Evolutionary conservation across 1,140 invertebrate species (phyloP).

Genomic region (Neuroterus valhalla): DNA sequence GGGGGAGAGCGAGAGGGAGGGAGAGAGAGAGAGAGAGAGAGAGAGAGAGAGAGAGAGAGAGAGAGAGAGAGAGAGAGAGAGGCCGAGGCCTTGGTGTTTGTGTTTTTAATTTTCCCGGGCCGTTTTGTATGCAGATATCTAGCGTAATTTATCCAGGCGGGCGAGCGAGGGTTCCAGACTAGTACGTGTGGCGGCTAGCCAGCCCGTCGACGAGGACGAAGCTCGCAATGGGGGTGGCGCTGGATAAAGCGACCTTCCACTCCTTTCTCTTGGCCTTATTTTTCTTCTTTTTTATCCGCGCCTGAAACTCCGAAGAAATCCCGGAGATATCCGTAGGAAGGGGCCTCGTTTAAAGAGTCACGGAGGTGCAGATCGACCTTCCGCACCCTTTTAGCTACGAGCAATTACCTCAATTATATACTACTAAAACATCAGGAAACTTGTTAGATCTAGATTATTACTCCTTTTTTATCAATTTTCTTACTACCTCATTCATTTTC

Average conservation of each 20-base stretch:
- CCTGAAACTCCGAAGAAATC: slow-evolving; percentile 17
- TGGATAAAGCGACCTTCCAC: slow-evolving; percentile 11
- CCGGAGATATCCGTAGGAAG: neutral
- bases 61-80: no score
- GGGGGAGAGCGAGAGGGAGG: no score
- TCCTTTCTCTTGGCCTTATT: slow-evolving; percentile 5
- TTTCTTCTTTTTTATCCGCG: slow-evolving; percentile 9
- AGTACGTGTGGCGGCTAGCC: slow-evolving; percentile 58
- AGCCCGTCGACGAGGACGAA: slow-evolving; percentile 35
- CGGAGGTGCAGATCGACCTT: neutral
- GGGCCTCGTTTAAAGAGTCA: slow-evolving; percentile 14
- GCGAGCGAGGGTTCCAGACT: slow-evolving; percentile 39
- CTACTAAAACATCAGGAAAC: neutral
- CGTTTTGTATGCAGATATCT: slow-evolving; percentile 67
- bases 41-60: no score
- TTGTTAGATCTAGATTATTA: neutral
- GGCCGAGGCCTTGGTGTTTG: slow-evolving; percentile 51
- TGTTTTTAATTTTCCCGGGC: slow-evolving; percentile 64
- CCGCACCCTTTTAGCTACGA: neutral
- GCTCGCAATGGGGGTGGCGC: neutral
- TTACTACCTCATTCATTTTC: neutral
- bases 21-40: no score
- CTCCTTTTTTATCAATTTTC: neutral
- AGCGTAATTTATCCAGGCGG: slow-evolving; percentile 62
- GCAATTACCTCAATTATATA: slow-evolving; percentile 10